Base-by-base conservation (phyloP, 2,888 invertebrate species). In the Eulithis prunata region DNA sequence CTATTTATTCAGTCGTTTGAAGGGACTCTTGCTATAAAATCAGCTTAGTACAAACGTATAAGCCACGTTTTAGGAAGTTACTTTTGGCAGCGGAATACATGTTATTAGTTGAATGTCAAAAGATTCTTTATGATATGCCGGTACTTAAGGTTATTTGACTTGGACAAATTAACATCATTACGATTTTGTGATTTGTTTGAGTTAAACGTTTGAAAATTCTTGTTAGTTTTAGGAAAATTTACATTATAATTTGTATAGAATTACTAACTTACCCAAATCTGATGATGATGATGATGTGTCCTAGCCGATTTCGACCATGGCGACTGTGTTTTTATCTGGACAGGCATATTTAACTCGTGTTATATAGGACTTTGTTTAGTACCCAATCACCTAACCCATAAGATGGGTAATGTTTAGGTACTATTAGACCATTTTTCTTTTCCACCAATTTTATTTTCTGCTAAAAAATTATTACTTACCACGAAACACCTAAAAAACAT, bases 1-100 rank as follows among this genome's bases (percentile, higher is more conserved):
- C 71, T 70, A 74, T 74, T 74, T 74, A 74, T 71, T 70, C 65
- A 68, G 61, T 65, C 70, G 67, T 69, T 70, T 62, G 58, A 70
- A 64, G 70, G 71, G 68, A 64, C 68, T 63, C 58, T 62, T 61
- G 57, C 66, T 69, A 70, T 73, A 71, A 66, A 73, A 71, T 71
- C 71, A 58, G 66, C 58, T 72, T 66, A 58, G n/a, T 49, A 28
- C 4, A 8, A 12, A n/a, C 43, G n/a, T n/a, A n/a, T n/a, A n/a
- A n/a, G n/a, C n/a, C n/a, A n/a, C n/a, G 11, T 43, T 5, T 45
- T 52, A 32, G 1, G 13, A 43, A 32, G 43, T 43, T 28, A 28
- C 43, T 51, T 52, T 14, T 43, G 58, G 32, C 57, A 57, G 47
- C 4, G 6, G 32, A 32, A 32, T 5, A n/a, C n/a, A 3, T 21